Conservation (phyloP, 2,888 invertebrate species). For the Spodoptera picta region DNA sequence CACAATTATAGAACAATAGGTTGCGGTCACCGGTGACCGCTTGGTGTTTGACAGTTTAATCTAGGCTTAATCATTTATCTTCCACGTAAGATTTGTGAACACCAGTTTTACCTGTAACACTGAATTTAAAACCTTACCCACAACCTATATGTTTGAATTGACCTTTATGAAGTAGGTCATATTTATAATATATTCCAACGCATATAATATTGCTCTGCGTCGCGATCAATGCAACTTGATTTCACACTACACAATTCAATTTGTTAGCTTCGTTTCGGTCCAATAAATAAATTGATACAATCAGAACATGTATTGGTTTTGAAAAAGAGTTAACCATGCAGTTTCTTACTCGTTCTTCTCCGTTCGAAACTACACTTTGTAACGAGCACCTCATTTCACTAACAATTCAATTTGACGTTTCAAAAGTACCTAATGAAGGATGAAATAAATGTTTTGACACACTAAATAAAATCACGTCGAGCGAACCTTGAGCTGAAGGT, state of each 20-base stretch:
- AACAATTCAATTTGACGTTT: no score
- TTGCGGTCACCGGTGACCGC: no score
- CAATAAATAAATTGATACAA: slow-evolving; percentile 16
- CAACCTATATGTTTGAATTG: no score
- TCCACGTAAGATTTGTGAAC: neutral
- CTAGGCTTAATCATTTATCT: slow-evolving; percentile 16
- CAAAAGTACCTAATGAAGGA: no score
- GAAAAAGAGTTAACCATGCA: neutral
- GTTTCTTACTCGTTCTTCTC: no score
- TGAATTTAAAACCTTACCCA: neutral
- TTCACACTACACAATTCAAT: slow-evolving; percentile 16
- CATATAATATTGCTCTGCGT: slow-evolving; percentile 10
- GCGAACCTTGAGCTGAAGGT: no score
- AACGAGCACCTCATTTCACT: no score
- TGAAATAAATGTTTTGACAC: neutral
- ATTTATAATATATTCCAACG: slow-evolving; percentile 9
- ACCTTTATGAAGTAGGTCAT: slow-evolving; percentile 3
- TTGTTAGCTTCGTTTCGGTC: slow-evolving; percentile 6
- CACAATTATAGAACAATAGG: no score
- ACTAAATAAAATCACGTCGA: no score
- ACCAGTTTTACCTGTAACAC: slow-evolving; percentile 5
- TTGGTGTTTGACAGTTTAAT: no score
- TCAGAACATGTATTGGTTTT: slow-evolving; percentile 3
- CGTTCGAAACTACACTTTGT: no score
- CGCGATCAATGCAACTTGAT: slow-evolving; percentile 19